Base-by-base conservation (phyloP, 1,140 invertebrate species). In the Drosophila sproati region DNA sequence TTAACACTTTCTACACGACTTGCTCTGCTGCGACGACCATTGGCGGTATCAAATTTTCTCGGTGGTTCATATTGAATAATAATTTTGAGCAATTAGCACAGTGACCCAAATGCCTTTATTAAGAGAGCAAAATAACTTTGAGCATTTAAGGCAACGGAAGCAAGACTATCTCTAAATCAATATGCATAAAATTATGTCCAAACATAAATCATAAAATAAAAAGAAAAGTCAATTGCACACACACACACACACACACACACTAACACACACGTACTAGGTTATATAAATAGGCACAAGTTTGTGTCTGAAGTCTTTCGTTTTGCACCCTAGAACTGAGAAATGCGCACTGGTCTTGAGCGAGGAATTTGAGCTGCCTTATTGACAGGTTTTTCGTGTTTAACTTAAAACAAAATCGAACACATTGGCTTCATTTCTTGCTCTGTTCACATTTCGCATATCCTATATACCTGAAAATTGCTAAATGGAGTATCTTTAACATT, bases 41-140 rank as follows among this genome's bases (percentile, higher is more conserved):
- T 29, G 56, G 74, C 51, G 48, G 10, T 57, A 60, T 52, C 35
- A 45, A 29, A 59, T 34, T 59, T 39, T 43, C 62, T 41, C 10
- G 69, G n/a, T 47, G 71, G 34, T 75, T 80, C 47, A 76, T 89
- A 88, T 88, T 88, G 85, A 88, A 88, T 88, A 89, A 88, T 88
- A 88, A 88, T 88, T 89, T 85, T 59, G 48, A 60, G 32, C 81
- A 85, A 85, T 89, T 88, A 88, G 85, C 85, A 81, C 81, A 75
- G 71, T 73, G 78, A 89, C 85, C 85, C 75, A 78, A 69, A 88
- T 89, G 74, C 60, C 20, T 88, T 55, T 73, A 83, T 83, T 88
- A 77, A 76, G 68, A n/a, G 39, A 41, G 39, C 73, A 68, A 60
- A 66, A 73, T 55, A 56, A 72, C 12, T 35, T 48, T 8, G 7